Evolutionary conservation across 2,113 vertebrate species (phyloP).

Genomic region (Anser cygnoides): DNA sequence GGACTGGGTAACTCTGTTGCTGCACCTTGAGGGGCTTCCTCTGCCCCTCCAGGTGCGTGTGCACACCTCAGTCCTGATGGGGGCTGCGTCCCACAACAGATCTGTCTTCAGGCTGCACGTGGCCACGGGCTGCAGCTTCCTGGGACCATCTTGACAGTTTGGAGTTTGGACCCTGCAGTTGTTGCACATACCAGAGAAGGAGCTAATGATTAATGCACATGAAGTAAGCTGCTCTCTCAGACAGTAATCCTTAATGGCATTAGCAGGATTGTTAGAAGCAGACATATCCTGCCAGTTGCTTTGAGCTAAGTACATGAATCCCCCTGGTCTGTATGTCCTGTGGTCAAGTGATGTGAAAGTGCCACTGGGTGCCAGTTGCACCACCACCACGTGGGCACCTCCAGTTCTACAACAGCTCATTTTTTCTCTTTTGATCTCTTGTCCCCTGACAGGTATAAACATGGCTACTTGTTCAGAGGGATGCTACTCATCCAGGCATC

Average conservation of each 20-base stretch:
- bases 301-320: accelerated
- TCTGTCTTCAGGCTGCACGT: accelerated
- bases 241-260: no score
- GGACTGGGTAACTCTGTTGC: background rate
- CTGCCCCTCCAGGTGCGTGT: accelerated
- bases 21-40: accelerated
- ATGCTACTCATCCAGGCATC: background rate
- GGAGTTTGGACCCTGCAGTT: background rate
- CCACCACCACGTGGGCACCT: accelerated
- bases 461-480: background rate
- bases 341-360: background rate
- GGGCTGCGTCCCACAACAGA: background rate
- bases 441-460: background rate
- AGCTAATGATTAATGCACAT: background rate
- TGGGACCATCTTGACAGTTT: accelerated
- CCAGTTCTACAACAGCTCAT: background rate
- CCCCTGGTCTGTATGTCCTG: background rate
- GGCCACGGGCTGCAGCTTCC: background rate
- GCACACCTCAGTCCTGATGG: accelerated
- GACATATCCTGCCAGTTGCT: background rate
- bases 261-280: background rate
- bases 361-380: background rate
- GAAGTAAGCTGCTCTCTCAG: background rate
- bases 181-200: background rate
- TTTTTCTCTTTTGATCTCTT: background rate